These are phyloP conservation scores for Patella depressa DNA, from an alignment of 2,888 invertebrate species.

Conservation along the genomic window DNA sequence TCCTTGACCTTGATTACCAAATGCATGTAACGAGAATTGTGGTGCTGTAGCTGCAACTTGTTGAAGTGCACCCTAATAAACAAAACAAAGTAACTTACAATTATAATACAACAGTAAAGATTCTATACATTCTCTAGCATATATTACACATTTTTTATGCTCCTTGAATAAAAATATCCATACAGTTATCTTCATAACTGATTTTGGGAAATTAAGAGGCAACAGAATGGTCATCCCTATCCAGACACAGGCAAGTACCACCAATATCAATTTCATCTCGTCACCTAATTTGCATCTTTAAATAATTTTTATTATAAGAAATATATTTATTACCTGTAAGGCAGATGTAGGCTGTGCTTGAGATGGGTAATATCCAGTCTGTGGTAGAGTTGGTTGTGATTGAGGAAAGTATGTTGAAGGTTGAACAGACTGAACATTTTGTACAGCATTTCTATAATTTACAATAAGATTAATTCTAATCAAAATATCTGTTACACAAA, in stretches of 20 bases:
- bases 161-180: too few species aligned
- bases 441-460: constrained; percentile 55
- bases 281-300: too few species aligned
- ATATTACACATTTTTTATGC: too few species aligned
- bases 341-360: constrained; percentile 55
- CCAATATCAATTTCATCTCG: too few species aligned
- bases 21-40: constrained; percentile 55
- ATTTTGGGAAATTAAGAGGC: too few species aligned
- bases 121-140: too few species aligned
- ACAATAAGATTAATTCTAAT: neutral
- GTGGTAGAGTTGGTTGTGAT: constrained; percentile 68
- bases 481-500: too few species aligned
- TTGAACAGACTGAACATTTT: constrained; percentile 72
- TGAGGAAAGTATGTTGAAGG: constrained; percentile 68
- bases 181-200: too few species aligned
- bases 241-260: too few species aligned
- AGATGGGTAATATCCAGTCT: constrained; percentile 66
- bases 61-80: constrained; percentile 52
- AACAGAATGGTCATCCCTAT: too few species aligned
- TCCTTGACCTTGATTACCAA: constrained; percentile 59
- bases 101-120: too few species aligned
- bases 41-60: constrained; percentile 59
- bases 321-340: constrained; percentile 52
- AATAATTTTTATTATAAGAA: neutral
- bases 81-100: neutral